phyloP scores from a whole-genome alignment of 2,888 invertebrate genomes.

The Bruchidius siliquastri region DNA sequence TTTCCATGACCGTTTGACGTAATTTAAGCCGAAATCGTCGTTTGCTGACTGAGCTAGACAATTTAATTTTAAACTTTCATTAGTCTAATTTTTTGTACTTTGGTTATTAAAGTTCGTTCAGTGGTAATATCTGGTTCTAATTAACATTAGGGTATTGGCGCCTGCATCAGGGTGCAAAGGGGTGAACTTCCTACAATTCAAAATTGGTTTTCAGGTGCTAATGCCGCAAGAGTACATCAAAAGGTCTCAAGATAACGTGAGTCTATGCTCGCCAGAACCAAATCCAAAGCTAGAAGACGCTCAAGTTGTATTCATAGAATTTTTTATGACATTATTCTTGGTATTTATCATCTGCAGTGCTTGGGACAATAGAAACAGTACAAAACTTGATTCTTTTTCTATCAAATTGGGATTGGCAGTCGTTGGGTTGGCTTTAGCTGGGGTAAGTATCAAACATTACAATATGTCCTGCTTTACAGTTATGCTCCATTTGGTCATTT shows the following conservation, averaged over 20 bases:
- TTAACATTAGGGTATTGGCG: no score
- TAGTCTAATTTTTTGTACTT: no score
- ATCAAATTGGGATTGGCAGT: conserved; percentile 61
- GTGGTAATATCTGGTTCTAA: no score
- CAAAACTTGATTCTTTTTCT: conserved; percentile 59
- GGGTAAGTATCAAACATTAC: conserved; percentile 45
- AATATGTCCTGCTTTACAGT: neutral
- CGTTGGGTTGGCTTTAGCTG: conserved; percentile 56
- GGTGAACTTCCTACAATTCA: no score
- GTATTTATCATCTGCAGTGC: conserved; percentile 63
- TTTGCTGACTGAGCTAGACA: no score
- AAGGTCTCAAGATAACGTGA: conserved; percentile 26
- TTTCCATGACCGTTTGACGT: no score
- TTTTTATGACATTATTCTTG: conserved; percentile 59
- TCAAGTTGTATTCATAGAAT: conserved; percentile 60
- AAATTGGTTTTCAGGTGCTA: conserved; percentile 42
- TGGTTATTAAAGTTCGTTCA: no score
- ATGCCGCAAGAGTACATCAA: conserved; percentile 43
- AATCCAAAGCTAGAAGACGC: conserved; percentile 46
- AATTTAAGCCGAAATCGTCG: no score
- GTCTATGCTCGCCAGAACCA: conserved; percentile 61
- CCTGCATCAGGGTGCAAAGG: no score
- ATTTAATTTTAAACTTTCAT: no score
- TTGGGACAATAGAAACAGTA: conserved; percentile 66
- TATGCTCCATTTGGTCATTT: no score